These are phyloP conservation scores for Andrena marginata DNA, from an alignment of 2,888 invertebrate species.

Conservation along the genomic window DNA sequence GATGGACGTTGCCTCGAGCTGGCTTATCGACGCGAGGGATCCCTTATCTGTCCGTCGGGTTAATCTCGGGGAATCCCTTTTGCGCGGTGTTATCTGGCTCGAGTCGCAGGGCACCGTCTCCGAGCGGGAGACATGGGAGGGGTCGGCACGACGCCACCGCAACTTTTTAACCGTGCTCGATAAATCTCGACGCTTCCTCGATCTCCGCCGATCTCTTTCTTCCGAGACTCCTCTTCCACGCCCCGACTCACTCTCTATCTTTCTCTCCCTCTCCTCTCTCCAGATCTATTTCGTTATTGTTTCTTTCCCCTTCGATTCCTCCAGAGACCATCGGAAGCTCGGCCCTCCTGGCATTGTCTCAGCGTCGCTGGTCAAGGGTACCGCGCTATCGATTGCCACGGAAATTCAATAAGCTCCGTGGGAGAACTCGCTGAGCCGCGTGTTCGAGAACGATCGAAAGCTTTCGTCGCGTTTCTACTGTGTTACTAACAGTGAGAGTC, in stretches of 20 bases:
- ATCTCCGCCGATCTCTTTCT: slow-evolving; percentile 22
- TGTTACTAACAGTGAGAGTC: too few relatives aligned
- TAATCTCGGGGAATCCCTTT: slow-evolving; percentile 78
- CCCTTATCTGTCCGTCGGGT: slow-evolving; percentile 76
- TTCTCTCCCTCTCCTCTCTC: background rate
- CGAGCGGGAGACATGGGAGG: background rate
- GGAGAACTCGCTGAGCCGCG: slow-evolving; percentile 18
- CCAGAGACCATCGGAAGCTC: background rate
- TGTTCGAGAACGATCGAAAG: background rate
- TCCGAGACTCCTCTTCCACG: background rate
- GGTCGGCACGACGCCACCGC: slow-evolving; percentile 58
- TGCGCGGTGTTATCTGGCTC: slow-evolving; percentile 74
- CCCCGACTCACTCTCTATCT: background rate
- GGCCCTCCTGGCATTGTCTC: slow-evolving; percentile 35
- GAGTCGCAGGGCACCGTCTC: slow-evolving; percentile 62
- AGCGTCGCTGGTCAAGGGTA: slow-evolving; percentile 45
- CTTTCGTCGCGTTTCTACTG: too few relatives aligned
- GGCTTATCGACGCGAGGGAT: slow-evolving; percentile 77
- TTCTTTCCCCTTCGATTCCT: slow-evolving; percentile 38
- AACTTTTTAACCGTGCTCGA: slow-evolving; percentile 79
- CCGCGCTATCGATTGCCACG: slow-evolving; percentile 46
- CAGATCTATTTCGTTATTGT: slow-evolving; percentile 42
- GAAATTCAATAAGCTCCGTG: slow-evolving; percentile 45
- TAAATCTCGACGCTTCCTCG: slow-evolving; percentile 72
- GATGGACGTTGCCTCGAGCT: slow-evolving; percentile 68